Percentiles rank a stretch among this genome's conserved stretches.
phyloP scores from a whole-genome alignment of 2,888 invertebrate species.

The Heliothis peltigera region DNA sequence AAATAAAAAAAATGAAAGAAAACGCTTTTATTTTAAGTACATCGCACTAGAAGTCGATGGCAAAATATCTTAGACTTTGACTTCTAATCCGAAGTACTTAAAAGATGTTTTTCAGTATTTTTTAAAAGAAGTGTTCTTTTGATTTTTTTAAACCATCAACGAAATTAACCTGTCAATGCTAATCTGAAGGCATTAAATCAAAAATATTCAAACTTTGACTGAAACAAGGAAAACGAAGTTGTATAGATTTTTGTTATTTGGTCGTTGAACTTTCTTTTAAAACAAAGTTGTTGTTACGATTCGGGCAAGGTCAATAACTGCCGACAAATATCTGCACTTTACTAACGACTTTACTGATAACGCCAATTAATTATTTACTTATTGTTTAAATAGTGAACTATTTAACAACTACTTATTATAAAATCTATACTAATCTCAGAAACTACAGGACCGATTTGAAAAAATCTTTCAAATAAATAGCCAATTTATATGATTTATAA shows the following conservation, averaged over 20 bases:
- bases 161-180: neutral
- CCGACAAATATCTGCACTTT: constrained; percentile 37
- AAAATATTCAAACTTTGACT: constrained; percentile 14
- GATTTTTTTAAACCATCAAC: neutral
- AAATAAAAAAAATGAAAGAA: too few species aligned
- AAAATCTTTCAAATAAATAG: too few species aligned
- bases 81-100: too few species aligned
- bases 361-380: constrained; percentile 40
- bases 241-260: constrained; percentile 27
- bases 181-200: constrained; percentile 12
- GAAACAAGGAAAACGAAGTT: constrained; percentile 26
- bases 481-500: too few species aligned
- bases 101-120: too few species aligned
- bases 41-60: too few species aligned
- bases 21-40: too few species aligned
- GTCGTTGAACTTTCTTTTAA: constrained; percentile 53
- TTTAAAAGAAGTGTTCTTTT: too few species aligned
- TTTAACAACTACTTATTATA: constrained; percentile 3
- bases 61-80: too few species aligned
- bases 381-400: constrained; percentile 17
- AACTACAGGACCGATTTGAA: too few species aligned
- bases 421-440: constrained; percentile 15
- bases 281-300: constrained; percentile 43
- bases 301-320: constrained; percentile 52
- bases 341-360: constrained; percentile 41